Evolutionary conservation across 2,797 vertebrate genomes (phyloP).

Genomic region (Cottoperca gobio): DNA sequence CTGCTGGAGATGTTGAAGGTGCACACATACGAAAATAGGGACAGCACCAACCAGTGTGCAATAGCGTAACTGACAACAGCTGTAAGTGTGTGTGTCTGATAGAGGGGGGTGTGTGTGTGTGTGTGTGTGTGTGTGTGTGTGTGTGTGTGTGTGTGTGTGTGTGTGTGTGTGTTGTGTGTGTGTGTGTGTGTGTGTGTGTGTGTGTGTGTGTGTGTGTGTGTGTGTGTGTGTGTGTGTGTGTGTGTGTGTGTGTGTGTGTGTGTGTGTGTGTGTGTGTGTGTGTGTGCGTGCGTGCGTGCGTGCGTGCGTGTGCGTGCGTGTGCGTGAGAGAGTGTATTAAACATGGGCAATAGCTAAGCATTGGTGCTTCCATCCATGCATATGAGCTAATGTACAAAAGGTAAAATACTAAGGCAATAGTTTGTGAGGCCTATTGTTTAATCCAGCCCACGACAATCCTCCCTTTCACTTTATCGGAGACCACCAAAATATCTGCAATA

Average conservation of each 20-base stretch:
- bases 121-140: slow-evolving; percentile 27
- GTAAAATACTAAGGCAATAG: slow-evolving; percentile 57
- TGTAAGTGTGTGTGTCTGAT: slow-evolving; percentile 26
- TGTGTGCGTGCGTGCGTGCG: slow-evolving; percentile 20
- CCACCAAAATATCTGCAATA: slow-evolving; percentile 52
- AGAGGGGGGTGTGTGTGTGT: not conserved
- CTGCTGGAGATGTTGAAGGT: slow-evolving; percentile 51
- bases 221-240: slow-evolving; percentile 1
- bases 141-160: slow-evolving; percentile 8
- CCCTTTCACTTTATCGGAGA: slow-evolving; percentile 31
- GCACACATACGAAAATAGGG: slow-evolving; percentile 60
- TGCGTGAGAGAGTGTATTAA: slow-evolving; percentile 21
- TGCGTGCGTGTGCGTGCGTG: slow-evolving; percentile 34
- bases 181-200: slow-evolving; percentile 13
- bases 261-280: slow-evolving; percentile 14
- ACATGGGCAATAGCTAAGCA: slow-evolving; percentile 79
- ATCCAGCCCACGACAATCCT: slow-evolving; percentile 69
- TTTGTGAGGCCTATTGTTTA: slow-evolving; percentile 40
- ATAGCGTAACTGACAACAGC: slow-evolving; percentile 42
- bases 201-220: slow-evolving; percentile 4
- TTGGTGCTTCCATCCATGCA: slow-evolving; percentile 79
- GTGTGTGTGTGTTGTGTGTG: slow-evolving; percentile 26
- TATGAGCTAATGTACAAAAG: slow-evolving; percentile 67
- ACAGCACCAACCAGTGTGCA: slow-evolving; percentile 47
- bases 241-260: slow-evolving; percentile 16